phyloP scores from a whole-genome alignment of 2,888 invertebrate species.

The Callosobruchus maculatus region DNA sequence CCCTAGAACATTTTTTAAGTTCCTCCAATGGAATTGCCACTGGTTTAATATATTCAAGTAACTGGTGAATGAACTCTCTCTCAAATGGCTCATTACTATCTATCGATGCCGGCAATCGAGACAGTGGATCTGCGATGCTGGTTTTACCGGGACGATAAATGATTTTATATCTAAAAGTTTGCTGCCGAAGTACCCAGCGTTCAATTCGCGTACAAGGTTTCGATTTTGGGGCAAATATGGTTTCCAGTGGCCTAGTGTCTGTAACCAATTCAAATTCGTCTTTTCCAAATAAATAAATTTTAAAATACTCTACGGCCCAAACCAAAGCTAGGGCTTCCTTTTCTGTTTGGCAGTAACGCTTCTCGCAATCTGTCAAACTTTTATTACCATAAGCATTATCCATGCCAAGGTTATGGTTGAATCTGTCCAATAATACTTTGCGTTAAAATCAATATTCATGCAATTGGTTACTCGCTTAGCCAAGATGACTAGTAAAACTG shows the following conservation, averaged over 20 bases:
- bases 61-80: neutral
- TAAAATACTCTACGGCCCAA: neutral
- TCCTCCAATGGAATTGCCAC: slow-evolving; percentile 15
- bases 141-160: slow-evolving; percentile 14
- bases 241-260: slow-evolving; percentile 13
- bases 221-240: slow-evolving; percentile 25
- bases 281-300: neutral
- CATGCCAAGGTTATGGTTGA: too few relatives aligned
- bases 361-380: slow-evolving; percentile 17
- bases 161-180: slow-evolving; percentile 14
- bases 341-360: slow-evolving; percentile 33
- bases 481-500: too few relatives aligned
- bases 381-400: too few relatives aligned
- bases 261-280: neutral
- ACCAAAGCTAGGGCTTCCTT: slow-evolving; percentile 18
- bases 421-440: too few relatives aligned
- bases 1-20: slow-evolving; percentile 10
- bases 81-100: neutral
- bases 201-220: slow-evolving; percentile 22
- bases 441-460: too few relatives aligned
- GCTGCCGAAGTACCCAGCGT: slow-evolving; percentile 14
- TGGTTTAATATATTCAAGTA: slow-evolving; percentile 5
- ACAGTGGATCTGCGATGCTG: slow-evolving; percentile 15
- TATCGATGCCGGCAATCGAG: slow-evolving; percentile 2
- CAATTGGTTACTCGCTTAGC: too few relatives aligned